Evolutionary conservation across 92 coral and sea anemone species (phyloP).

Genomic region (Umimayanthus chanpuru): DNA sequence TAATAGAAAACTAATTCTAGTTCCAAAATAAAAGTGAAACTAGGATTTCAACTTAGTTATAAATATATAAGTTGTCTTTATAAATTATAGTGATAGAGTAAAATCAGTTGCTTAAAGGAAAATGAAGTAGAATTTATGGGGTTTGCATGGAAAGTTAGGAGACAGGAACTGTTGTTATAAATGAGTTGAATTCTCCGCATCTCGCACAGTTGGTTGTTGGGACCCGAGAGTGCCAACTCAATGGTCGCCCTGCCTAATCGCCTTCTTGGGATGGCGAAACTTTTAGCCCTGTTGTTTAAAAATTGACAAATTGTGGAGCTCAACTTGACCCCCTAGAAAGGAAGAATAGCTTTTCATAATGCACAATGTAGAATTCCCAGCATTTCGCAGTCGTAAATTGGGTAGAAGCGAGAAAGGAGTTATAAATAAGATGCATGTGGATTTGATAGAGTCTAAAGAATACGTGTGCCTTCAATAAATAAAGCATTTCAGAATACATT

Average conservation of each 20-base stretch:
- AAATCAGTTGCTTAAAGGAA: background rate
- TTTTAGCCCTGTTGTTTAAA: constrained; percentile 10
- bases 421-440: background rate
- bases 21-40: constrained; percentile 4
- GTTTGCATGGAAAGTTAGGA: background rate
- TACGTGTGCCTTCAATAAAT: background rate
- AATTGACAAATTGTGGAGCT: constrained; percentile 1
- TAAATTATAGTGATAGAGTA: background rate
- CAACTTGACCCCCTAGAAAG: constrained; percentile 16
- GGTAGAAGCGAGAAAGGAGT: background rate
- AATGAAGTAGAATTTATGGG: background rate
- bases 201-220: constrained; percentile 7
- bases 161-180: background rate
- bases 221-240: background rate
- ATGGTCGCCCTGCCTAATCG: background rate
- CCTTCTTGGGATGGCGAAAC: background rate
- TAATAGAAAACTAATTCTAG: constrained; percentile 12
- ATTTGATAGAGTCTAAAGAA: background rate
- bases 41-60: background rate
- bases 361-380: background rate
- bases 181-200: background rate
- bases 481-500: background rate
- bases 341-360: background rate
- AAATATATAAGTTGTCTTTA: background rate
- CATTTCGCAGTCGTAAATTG: background rate